phyloP scores from a whole-genome alignment of 2,113 vertebrate species.

The Sturnira hondurensis region DNA sequence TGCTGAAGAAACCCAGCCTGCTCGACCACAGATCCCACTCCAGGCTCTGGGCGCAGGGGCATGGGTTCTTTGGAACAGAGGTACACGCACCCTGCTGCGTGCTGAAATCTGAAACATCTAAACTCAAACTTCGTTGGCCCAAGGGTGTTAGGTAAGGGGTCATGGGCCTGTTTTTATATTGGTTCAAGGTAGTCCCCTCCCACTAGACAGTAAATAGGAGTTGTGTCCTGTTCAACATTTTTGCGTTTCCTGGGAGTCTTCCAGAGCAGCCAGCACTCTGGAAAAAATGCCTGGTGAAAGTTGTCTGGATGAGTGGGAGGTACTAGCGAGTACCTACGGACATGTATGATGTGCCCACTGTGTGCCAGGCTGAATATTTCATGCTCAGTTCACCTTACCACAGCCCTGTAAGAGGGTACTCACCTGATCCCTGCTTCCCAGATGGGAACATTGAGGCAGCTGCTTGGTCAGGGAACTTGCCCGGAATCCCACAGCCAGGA shows the following conservation, averaged over 20 bases:
- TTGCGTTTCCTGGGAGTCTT: slow-evolving; percentile 28
- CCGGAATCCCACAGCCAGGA: background rate
- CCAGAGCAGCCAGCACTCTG: background rate
- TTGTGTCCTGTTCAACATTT: background rate
- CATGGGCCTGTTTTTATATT: background rate
- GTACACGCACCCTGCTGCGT: background rate
- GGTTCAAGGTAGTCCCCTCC: background rate
- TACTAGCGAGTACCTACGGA: background rate
- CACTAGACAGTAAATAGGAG: background rate
- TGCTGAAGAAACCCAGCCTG: background rate
- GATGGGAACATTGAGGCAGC: background rate
- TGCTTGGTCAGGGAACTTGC: background rate
- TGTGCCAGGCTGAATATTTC: background rate
- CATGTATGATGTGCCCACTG: background rate
- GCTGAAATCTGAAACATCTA: background rate
- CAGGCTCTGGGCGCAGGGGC: background rate
- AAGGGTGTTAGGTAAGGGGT: background rate
- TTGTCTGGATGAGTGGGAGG: background rate
- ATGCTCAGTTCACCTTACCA: background rate
- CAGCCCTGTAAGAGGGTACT: background rate
- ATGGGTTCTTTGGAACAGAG: background rate
- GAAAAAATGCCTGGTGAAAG: slow-evolving; percentile 25
- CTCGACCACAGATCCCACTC: background rate
- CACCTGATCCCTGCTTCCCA: background rate
- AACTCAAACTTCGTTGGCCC: background rate